Evolutionary conservation across 2,113 vertebrate species (phyloP), one percentile per base, ranked within the genome.

Genomic region (Alexandromys fortis): DNA sequence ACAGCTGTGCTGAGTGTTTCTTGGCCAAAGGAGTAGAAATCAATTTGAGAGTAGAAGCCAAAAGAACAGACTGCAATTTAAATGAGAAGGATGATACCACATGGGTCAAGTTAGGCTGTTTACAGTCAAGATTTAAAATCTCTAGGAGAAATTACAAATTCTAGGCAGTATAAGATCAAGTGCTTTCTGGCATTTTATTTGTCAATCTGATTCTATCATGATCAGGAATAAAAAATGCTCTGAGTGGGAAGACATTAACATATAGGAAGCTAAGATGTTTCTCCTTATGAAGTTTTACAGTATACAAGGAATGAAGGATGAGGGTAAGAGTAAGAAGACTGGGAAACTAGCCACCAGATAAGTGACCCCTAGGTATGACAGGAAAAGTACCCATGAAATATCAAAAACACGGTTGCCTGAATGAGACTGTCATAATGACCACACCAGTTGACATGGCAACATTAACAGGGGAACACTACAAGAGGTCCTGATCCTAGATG

Each of bases 221-320:
- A 19, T 3, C n/a, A 21, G 30, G 1, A 2, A 45, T 38, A 24
- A 7, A 17, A 58, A 11, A 61, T 35, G 13, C 47, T 2, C 2
- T 89, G 67, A 2, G 14, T 35, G 17, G 5, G 30, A 86, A 68
- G 12, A 28, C 12, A 1, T 72, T 58, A 61, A 77, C 42, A 91
- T 72, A 45, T 81, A 61, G 70, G 26, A 78, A 73, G 4, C 49
- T 82, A 86, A 76, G 42, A 61, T 77, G 24, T 1, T 92, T 94
- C 24, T 45, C 58, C 38, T 61, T 82, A 26, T 82, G n/a, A 61
- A 61, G n/a, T 16, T 61, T 61, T n/a, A 82, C 61, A 61, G 79
- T 61, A 22, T 11, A 61, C 35, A 61, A 42, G 35, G n/a, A 82
- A 4, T 61, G n/a, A 38, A 82, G 12, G 12, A 28, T 42, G 22